Conservation (phyloP, 2,888 invertebrate genomes). For the Scaptomyza caliginosa region DNA sequence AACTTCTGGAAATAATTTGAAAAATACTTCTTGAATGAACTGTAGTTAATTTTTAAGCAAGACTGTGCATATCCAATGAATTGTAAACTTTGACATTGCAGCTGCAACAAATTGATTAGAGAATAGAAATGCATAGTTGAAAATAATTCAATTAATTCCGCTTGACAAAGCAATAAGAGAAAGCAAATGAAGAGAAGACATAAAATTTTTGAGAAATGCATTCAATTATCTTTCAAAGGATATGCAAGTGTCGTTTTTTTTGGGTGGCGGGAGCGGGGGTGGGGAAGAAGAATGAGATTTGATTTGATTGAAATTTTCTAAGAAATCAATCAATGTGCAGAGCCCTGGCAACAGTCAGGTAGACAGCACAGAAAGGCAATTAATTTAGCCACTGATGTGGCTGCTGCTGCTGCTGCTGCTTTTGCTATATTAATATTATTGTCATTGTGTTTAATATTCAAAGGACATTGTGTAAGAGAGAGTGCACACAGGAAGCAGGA, state of each 20-base stretch:
- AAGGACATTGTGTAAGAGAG: conserved; percentile 3
- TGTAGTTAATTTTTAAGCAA: conserved; percentile 20
- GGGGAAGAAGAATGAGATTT: not conserved
- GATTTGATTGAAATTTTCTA: conserved; percentile 9
- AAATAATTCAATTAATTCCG: conserved; percentile 45
- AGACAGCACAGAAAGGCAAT: conserved; percentile 44
- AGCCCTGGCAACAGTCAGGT: conserved; percentile 21
- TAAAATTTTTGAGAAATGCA: not conserved
- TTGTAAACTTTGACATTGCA: conserved; percentile 24
- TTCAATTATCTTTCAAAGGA: conserved; percentile 27
- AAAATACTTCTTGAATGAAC: too few species aligned
- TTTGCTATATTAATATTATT: not conserved
- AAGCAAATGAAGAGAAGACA: conserved; percentile 10
- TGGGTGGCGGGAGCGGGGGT: too few species aligned
- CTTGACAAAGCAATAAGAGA: conserved; percentile 20
- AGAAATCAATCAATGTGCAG: conserved; percentile 23
- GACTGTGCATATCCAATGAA: conserved; percentile 40
- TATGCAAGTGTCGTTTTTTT: too few species aligned
- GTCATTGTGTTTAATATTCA: conserved; percentile 9
- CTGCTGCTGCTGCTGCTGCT: conserved; percentile 14
- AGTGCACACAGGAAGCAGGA: not conserved
- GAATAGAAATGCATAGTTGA: conserved; percentile 17
- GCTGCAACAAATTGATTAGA: conserved; percentile 53
- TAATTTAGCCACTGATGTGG: conserved; percentile 47
- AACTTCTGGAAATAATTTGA: not conserved